phyloP scores from a whole-genome alignment of 2,797 vertebrate species.

The Cirrhinus mrigala region DNA sequence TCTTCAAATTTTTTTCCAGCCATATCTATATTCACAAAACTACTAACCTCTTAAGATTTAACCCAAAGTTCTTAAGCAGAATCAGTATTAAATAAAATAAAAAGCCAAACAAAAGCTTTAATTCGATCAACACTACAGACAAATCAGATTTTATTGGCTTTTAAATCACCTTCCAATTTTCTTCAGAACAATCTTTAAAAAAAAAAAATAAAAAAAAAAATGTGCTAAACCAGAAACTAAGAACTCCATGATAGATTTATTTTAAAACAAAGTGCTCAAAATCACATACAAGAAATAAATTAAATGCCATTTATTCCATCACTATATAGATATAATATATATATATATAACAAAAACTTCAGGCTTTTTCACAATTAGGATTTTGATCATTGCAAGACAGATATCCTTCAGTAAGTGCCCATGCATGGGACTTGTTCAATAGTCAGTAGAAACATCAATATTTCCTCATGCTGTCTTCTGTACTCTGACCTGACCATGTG shows the following conservation, averaged over 20 bases:
- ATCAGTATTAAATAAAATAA: background rate
- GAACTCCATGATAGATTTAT: conserved; percentile 60
- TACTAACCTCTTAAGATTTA: background rate
- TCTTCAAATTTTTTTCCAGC: background rate
- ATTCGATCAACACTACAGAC: conserved; percentile 1
- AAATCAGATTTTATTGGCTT: conserved; percentile 56
- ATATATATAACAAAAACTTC: conserved; percentile 67
- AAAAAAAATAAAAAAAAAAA: conserved; percentile 46
- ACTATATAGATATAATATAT: conserved; percentile 60
- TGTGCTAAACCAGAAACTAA: conserved; percentile 45
- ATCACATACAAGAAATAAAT: conserved; percentile 91
- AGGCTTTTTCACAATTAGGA: conserved; percentile 53
- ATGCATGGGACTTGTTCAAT: conserved; percentile 50
- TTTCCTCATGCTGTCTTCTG: conserved; percentile 40
- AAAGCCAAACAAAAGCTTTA: background rate
- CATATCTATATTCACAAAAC: background rate
- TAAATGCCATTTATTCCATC: conserved; percentile 80
- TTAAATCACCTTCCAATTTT: conserved; percentile 52
- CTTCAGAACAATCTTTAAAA: conserved; percentile 49
- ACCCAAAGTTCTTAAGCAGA: background rate
- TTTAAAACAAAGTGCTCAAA: conserved; percentile 88
- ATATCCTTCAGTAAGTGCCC: conserved; percentile 58
- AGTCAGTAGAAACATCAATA: conserved; percentile 44
- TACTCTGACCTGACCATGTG: conserved; percentile 40
- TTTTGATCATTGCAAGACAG: conserved; percentile 37